phyloP scores from a whole-genome alignment of 2,113 vertebrate genomes.

The Coregonus clupeaformis region DNA sequence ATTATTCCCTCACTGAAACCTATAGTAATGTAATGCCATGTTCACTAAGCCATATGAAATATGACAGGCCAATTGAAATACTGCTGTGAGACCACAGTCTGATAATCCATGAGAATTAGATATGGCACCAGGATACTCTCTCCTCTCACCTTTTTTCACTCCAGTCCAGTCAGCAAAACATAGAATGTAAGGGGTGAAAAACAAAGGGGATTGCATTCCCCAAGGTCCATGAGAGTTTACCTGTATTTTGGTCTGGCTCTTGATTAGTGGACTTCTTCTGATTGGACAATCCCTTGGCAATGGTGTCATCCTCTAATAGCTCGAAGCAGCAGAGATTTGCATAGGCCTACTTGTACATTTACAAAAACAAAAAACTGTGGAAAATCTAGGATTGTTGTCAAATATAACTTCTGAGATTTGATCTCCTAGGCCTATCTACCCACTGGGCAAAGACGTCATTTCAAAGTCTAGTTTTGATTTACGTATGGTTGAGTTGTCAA shows the following conservation, averaged over 20 bases:
- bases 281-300: neutral
- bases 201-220: too few species aligned
- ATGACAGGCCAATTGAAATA: constrained; percentile 7
- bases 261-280: neutral
- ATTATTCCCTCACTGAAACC: neutral
- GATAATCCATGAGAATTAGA: neutral
- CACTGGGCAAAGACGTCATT: too few species aligned
- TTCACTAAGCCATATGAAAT: constrained; percentile 3
- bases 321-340: too few species aligned
- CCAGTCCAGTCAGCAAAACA: neutral
- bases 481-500: too few species aligned
- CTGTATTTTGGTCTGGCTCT: too few species aligned
- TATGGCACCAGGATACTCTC: neutral
- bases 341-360: too few species aligned
- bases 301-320: neutral
- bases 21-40: neutral
- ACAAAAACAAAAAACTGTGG: too few species aligned
- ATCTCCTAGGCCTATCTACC: too few species aligned
- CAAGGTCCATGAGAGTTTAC: too few species aligned
- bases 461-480: too few species aligned
- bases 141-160: neutral
- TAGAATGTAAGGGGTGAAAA: neutral
- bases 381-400: too few species aligned
- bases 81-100: neutral
- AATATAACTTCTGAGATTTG: too few species aligned